Percentiles rank a stretch among this genome's conserved stretches.
Evolutionary conservation across 1,140 invertebrate species (phyloP).

Genomic region (Zaprionus ghesquierei): DNA sequence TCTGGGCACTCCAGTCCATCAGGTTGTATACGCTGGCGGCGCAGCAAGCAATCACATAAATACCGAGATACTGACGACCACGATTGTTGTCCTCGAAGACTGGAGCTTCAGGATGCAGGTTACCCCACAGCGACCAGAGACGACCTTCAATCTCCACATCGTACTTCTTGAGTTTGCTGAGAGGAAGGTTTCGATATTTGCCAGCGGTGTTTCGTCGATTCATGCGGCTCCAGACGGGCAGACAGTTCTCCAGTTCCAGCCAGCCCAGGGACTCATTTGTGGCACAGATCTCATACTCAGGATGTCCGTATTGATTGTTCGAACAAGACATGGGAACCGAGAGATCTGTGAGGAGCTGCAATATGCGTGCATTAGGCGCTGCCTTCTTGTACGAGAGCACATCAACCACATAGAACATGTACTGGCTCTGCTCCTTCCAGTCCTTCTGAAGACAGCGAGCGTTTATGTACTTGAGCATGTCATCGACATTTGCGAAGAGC

Average conservation of each 20-base stretch:
- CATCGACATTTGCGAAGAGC: constrained; percentile 65
- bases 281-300: constrained; percentile 71
- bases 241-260: constrained; percentile 83
- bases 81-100: constrained; percentile 82
- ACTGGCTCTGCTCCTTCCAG: constrained; percentile 62
- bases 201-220: constrained; percentile 83
- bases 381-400: constrained; percentile 71
- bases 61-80: constrained; percentile 85
- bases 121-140: constrained; percentile 85
- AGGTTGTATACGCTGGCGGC: constrained; percentile 85
- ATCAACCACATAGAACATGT: constrained; percentile 69
- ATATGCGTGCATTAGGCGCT: constrained; percentile 59
- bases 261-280: constrained; percentile 84
- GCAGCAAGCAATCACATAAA: constrained; percentile 84
- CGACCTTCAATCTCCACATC: constrained; percentile 86
- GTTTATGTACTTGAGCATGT: constrained; percentile 62
- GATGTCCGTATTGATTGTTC: constrained; percentile 53
- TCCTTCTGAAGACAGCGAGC: constrained; percentile 38
- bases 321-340: constrained; percentile 68
- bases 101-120: constrained; percentile 84
- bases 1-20: constrained; percentile 85
- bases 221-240: constrained; percentile 84
- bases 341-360: constrained; percentile 71
- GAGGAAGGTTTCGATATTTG: constrained; percentile 82
- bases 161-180: constrained; percentile 84